A percentile compares a stretch with the other conserved stretches of the same genome.
These are phyloP conservation scores for Calcarius lapponicus DNA, from an alignment of 2,797 vertebrate genomes.

Conservation along the genomic window DNA sequence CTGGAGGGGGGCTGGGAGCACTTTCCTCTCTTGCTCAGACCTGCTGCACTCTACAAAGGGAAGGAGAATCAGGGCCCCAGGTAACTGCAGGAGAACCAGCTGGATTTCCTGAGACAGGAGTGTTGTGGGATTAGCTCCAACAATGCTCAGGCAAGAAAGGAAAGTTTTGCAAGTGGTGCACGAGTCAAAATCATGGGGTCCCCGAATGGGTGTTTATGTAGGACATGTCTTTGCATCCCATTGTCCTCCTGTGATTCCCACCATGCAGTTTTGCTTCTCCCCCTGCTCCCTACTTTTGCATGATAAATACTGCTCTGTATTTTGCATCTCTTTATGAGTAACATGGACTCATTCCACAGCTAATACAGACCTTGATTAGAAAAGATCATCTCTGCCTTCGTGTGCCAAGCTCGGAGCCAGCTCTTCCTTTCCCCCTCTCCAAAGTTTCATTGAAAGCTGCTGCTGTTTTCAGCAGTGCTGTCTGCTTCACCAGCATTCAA, in stretches of 20 bases:
- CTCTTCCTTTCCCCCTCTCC: not conserved
- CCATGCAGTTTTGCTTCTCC: not conserved
- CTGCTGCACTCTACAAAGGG: accelerated
- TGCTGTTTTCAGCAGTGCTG: slow-evolving; percentile 18
- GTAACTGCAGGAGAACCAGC: not conserved
- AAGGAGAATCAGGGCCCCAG: not conserved
- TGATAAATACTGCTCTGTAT: not conserved
- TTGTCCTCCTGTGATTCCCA: not conserved
- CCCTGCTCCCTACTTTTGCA: not conserved
- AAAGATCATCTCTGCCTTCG: not conserved
- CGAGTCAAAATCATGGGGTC: not conserved
- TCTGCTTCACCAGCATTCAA: not conserved
- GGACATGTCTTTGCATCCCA: not conserved
- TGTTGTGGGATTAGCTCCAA: not conserved
- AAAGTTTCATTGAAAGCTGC: slow-evolving; percentile 18
- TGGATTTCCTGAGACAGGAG: not conserved
- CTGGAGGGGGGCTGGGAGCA: not conserved
- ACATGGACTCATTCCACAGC: slow-evolving; percentile 4
- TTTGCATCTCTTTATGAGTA: not conserved
- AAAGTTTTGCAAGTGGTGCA: not conserved
- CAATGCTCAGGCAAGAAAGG: not conserved
- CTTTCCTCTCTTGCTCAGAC: not conserved
- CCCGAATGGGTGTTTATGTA: accelerated
- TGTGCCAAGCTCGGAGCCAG: not conserved
- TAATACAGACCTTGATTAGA: slow-evolving; percentile 11